Percentiles rank a stretch among this genome's conserved stretches.
Conservation (phyloP, 2,113 vertebrate genomes). For the Corapipo altera region DNA sequence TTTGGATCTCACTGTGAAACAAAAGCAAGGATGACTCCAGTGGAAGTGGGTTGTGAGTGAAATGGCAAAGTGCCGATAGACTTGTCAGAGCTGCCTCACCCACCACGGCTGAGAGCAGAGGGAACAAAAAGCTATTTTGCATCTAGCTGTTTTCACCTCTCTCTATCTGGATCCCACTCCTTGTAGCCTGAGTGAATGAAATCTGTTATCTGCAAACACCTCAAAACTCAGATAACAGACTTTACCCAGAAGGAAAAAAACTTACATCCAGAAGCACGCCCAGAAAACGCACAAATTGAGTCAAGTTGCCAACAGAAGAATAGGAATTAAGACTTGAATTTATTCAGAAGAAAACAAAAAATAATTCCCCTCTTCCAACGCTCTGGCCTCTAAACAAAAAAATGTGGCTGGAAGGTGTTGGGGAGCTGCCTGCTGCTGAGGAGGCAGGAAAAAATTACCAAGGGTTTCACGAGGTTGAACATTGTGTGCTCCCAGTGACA, state of each 20-base stretch:
- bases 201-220: background rate
- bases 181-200: background rate
- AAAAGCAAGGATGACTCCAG: background rate
- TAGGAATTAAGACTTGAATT: background rate
- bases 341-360: background rate
- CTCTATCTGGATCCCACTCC: background rate
- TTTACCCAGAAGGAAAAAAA: background rate
- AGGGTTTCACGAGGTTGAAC: background rate
- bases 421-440: conserved; percentile 5
- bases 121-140: background rate
- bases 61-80: background rate
- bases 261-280: background rate
- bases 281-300: background rate
- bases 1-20: background rate
- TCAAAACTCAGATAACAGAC: background rate
- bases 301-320: background rate
- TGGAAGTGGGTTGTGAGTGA: background rate
- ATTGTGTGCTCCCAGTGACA: background rate
- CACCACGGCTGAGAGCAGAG: background rate
- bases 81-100: background rate
- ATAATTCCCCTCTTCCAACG: background rate
- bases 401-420: background rate
- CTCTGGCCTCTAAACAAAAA: background rate
- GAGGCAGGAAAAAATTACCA: background rate
- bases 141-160: background rate